Percentiles rank a stretch among this genome's conserved stretches.
phyloP scores from a whole-genome alignment of 2,888 invertebrate genomes.

The Drosophila siamana region DNA sequence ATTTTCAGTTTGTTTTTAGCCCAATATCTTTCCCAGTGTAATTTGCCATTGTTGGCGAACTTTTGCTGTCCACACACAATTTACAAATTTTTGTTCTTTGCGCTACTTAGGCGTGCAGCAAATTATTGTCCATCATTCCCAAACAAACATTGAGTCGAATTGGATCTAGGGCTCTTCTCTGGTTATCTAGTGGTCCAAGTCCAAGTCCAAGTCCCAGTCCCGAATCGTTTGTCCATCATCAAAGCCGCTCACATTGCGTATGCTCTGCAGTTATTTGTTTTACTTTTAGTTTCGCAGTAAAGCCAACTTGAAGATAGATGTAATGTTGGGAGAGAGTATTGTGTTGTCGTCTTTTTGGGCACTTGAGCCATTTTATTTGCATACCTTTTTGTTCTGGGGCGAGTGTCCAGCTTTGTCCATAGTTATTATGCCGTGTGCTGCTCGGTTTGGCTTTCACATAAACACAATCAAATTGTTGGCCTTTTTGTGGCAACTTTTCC shows the following conservation, averaged over 20 bases:
- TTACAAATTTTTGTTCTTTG: slow-evolving; percentile 37
- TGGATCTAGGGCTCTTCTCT: background rate
- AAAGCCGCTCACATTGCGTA: slow-evolving; percentile 13
- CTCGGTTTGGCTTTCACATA: slow-evolving; percentile 27
- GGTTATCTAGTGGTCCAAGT: background rate
- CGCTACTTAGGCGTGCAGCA: slow-evolving; percentile 41
- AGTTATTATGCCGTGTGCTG: background rate
- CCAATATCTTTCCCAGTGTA: slow-evolving; percentile 22
- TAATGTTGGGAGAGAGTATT: slow-evolving; percentile 20
- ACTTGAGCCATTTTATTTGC: slow-evolving; percentile 40
- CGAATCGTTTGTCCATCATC: slow-evolving; percentile 19
- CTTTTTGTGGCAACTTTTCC: slow-evolving; percentile 32
- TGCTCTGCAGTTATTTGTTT: background rate
- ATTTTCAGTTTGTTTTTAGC: too few relatives aligned
- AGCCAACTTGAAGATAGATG: background rate
- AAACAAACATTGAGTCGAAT: slow-evolving; percentile 35
- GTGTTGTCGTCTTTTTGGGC: background rate
- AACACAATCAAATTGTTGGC: slow-evolving; percentile 44
- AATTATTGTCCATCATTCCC: slow-evolving; percentile 45
- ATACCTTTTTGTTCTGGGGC: slow-evolving; percentile 10
- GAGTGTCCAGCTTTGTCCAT: slow-evolving; percentile 5
- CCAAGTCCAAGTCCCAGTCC: too few relatives aligned
- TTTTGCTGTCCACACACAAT: slow-evolving; percentile 33
- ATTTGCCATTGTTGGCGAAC: slow-evolving; percentile 8
- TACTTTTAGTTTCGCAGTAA: background rate